Evolutionary conservation across 2,113 vertebrate genomes (phyloP).

Genomic region (Bufo gargarizans): DNA sequence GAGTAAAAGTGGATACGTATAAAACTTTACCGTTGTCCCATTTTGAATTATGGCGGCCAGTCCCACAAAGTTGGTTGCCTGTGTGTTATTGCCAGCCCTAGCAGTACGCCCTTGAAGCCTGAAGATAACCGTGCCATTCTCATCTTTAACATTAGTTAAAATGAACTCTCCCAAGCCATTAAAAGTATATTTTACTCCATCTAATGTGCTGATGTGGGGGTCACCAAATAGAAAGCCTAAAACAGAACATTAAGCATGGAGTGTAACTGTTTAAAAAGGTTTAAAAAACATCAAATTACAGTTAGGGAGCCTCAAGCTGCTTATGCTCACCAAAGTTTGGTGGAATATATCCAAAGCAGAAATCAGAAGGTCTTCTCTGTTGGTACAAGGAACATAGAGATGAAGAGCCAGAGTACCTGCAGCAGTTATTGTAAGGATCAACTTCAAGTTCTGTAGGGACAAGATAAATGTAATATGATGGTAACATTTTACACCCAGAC

Average conservation of each 20-base stretch:
- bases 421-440: constrained; percentile 52
- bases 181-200: constrained; percentile 59
- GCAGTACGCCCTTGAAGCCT: constrained; percentile 57
- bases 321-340: neutral
- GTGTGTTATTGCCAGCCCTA: constrained; percentile 56
- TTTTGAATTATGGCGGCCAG: constrained; percentile 50
- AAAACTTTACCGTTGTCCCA: constrained; percentile 46
- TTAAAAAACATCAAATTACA: neutral
- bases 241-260: neutral
- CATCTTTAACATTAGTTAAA: constrained; percentile 54
- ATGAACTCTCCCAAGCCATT: constrained; percentile 60
- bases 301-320: neutral
- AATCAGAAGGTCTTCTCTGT: constrained; percentile 39
- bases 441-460: constrained; percentile 32
- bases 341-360: constrained; percentile 31
- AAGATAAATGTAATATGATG: neutral
- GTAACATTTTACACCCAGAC: neutral
- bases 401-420: constrained; percentile 34
- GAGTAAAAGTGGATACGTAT: neutral
- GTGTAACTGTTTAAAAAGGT: neutral
- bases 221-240: constrained; percentile 58
- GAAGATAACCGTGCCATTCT: constrained; percentile 51
- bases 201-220: constrained; percentile 57
- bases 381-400: constrained; percentile 33
- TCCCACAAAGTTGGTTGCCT: constrained; percentile 61